Evolutionary conservation across 2,888 invertebrate species (phyloP), one percentile per base, ranked within the genome.

Genomic region (Adela reaumurella): DNA sequence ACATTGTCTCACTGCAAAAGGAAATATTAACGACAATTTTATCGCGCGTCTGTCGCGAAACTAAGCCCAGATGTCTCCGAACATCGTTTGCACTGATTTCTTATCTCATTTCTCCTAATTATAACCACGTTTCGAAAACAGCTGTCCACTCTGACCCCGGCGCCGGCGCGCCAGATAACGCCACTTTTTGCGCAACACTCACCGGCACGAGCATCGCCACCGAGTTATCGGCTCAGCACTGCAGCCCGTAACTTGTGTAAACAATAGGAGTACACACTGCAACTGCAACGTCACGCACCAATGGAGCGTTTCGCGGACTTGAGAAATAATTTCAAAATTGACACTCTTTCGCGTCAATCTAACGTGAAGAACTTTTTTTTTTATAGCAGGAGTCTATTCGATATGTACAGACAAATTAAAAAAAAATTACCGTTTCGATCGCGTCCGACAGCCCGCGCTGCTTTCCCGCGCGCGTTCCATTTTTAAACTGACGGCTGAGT

Each of bases 81-180:
- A 56, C 65, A 74, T 73, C 73, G 74, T 74, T 74, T 72, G 74
- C 76, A 76, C 73, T 70, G 68, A 68, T 72, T 67, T 60, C 67
- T 73, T 77, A 74, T 74, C 74, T 48, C 51, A 46, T 28, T 67
- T 67, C 69, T 67, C 68, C 65, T 64, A 68, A 69, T 65, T 62
- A 48, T 60, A 57, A 63, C 35, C 3, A 11, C 35, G 35, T 14
- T 35, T 8, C 35, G n/a, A 35, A 35, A 35, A 35, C 35, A 35
- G 35, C 35, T 35, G 35, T 35, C 35, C 35, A 35, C 35, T 35
- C 35, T 35, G 35, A 35, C 35, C 35, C 14, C 35, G n/a, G n/a
- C 14, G 35, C 14, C 35, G 35, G n/a, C 14, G 35, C 14, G 11
- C 11, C 14, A 8, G 35, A 35, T 35, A 35, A 35, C 11, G 35